Base-by-base conservation (phyloP, 2,113 vertebrate genomes). In the Pelmatolapia mariae region DNA sequence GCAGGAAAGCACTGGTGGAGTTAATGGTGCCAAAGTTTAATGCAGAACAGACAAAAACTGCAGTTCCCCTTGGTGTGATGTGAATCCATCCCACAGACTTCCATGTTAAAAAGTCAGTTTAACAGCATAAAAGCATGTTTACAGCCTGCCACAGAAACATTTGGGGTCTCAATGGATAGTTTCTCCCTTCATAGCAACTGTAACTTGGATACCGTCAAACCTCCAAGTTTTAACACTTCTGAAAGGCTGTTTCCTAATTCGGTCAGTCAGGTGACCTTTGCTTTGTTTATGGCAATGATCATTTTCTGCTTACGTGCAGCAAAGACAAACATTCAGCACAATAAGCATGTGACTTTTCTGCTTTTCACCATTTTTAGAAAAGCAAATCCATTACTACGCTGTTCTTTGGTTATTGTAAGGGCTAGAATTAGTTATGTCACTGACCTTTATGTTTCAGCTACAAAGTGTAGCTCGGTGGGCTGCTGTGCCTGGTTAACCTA, bases 111-210 rank as follows among this genome's bases (percentile, higher is more conserved):
- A 68, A 38, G 33, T 7, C 7, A 15, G 1, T 2, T 71, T 26
- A 45, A 45, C 66, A 45, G 38, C 66, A 43, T 18, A 7, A 73
- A 73, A 73, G 22, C 68, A 26, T 4, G 38, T 45, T 73, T 73
- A 45, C 22, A 18, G 38, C 66, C 66, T 16, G 66, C 1, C 38
- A 43, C 33, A 0, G 61, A 73, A 26, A 45, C 13, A 6, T 10
- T 18, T 45, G 8, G 66, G 66, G n/a, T 10, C 66, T 43, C 0
- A 5, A 26, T 71, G 7, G 13, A 24, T 43, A 71, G 0, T 10
- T 26, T 71, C 38, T 16, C n/a, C 1, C n/a, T 1, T 0, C n/a
- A 16, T 15, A 45, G 5, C 38, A 73, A 73, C 22, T 10, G 31
- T 66, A n/a, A 66, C 61, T 12, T 38, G 18, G 61, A 66, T 36